Evolutionary conservation across 2,888 invertebrate species (phyloP).

Genomic region (Alloplasta piceator): DNA sequence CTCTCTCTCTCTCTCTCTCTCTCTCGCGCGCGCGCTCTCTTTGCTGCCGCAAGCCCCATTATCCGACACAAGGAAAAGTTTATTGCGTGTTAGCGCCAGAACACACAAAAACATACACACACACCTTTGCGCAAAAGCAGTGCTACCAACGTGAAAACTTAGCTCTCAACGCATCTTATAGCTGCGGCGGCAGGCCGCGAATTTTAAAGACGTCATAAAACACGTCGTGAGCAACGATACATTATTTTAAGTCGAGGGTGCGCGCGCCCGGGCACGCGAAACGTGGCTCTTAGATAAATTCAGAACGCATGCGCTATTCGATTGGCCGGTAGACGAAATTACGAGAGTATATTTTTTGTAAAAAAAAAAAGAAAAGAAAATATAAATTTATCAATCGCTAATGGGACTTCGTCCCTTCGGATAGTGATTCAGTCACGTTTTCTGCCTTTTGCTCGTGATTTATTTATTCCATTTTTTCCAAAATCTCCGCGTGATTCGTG

Average conservation of each 20-base stretch:
- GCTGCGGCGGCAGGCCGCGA: constrained; percentile 56
- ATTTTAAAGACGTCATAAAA: constrained; percentile 70
- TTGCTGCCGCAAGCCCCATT: constrained; percentile 43
- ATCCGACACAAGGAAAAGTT: constrained; percentile 54
- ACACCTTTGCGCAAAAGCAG: constrained; percentile 5
- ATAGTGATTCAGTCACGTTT: no score
- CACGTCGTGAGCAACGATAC: constrained; percentile 70
- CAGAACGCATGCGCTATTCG: constrained; percentile 21
- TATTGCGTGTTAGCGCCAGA: constrained; percentile 54
- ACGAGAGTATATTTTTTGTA: not conserved
- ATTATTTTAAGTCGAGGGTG: constrained; percentile 68
- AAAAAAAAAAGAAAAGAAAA: no score
- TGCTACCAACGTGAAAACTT: constrained; percentile 44
- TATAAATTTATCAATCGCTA: no score
- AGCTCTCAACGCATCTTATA: constrained; percentile 21
- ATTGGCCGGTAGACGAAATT: constrained; percentile 37
- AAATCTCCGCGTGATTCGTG: no score
- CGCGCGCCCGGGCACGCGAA: constrained; percentile 24
- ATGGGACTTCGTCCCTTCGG: no score
- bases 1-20: constrained; percentile 42
- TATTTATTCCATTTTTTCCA: no score
- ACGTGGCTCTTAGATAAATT: constrained; percentile 64
- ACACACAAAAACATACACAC: constrained; percentile 2
- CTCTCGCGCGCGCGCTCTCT: constrained; percentile 43
- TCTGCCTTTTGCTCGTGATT: no score